Percentiles rank a stretch among this genome's conserved stretches.
Evolutionary conservation across 2,888 invertebrate species (phyloP).

Genomic region (Gerris lacustris): DNA sequence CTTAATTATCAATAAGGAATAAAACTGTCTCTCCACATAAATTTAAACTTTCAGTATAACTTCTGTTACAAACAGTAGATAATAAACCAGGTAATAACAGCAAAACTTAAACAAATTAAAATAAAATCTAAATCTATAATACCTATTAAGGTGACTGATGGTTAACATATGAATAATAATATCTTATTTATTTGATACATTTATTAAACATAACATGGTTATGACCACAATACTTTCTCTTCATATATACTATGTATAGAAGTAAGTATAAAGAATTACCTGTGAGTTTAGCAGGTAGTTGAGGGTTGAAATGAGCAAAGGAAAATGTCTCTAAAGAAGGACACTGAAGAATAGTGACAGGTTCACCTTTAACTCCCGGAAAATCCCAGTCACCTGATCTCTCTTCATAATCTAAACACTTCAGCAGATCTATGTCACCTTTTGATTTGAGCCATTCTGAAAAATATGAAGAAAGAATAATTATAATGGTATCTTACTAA

Average conservation of each 20-base stretch:
- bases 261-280: slow-evolving; percentile 34
- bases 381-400: slow-evolving; percentile 13
- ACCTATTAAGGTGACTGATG: too few species aligned
- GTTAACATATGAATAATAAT: too few species aligned
- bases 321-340: slow-evolving; percentile 30
- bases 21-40: too few species aligned
- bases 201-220: too few species aligned
- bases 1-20: too few species aligned
- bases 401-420: background rate
- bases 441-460: background rate
- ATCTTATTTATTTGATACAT: too few species aligned
- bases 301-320: slow-evolving; percentile 25
- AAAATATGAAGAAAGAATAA: background rate
- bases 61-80: too few species aligned
- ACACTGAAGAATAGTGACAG: slow-evolving; percentile 20
- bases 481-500: background rate
- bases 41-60: too few species aligned
- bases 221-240: background rate
- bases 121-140: too few species aligned
- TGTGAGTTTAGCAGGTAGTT: slow-evolving; percentile 31
- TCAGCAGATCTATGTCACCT: background rate
- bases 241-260: background rate
- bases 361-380: slow-evolving; percentile 19
- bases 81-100: too few species aligned
- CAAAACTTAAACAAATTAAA: too few species aligned